Evolutionary conservation across 2,797 vertebrate genomes (phyloP).

Genomic region (Pipistrellus pipistrellus): DNA sequence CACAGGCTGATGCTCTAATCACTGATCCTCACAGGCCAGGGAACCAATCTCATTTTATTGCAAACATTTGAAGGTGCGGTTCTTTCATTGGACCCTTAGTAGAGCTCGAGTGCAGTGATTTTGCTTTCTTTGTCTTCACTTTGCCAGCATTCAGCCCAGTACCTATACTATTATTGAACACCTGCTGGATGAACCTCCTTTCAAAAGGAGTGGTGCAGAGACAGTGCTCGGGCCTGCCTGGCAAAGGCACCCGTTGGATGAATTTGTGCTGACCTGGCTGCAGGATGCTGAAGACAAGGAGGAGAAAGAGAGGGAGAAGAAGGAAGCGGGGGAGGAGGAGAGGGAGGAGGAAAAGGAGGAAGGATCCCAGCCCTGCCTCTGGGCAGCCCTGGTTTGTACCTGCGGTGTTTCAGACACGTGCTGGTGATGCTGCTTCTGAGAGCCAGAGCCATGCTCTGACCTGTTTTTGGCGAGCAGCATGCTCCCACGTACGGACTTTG

Average conservation of each 20-base stretch:
- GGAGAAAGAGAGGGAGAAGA: background rate
- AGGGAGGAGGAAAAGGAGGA: background rate
- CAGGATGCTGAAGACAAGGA: background rate
- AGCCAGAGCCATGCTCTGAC: conserved; percentile 44
- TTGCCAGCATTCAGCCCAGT: background rate
- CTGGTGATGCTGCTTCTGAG: conserved; percentile 79
- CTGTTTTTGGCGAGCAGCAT: conserved; percentile 62
- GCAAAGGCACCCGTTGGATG: background rate
- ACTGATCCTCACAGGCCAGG: too few species aligned
- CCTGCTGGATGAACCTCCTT: too few species aligned
- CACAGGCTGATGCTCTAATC: too few species aligned
- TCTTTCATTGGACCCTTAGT: background rate
- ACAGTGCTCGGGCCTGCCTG: background rate
- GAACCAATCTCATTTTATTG: background rate
- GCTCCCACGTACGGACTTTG: conserved; percentile 70
- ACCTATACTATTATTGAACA: background rate
- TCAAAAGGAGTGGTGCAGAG: background rate
- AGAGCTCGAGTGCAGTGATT: background rate
- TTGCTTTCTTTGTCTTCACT: background rate
- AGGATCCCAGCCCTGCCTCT: background rate
- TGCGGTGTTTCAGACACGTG: background rate
- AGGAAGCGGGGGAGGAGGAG: background rate
- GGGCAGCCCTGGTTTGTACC: conserved; percentile 67
- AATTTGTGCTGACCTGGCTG: background rate
- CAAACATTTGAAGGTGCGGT: background rate